phyloP scores from a whole-genome alignment of 2,888 invertebrate genomes.

The Lithodes maja region DNA sequence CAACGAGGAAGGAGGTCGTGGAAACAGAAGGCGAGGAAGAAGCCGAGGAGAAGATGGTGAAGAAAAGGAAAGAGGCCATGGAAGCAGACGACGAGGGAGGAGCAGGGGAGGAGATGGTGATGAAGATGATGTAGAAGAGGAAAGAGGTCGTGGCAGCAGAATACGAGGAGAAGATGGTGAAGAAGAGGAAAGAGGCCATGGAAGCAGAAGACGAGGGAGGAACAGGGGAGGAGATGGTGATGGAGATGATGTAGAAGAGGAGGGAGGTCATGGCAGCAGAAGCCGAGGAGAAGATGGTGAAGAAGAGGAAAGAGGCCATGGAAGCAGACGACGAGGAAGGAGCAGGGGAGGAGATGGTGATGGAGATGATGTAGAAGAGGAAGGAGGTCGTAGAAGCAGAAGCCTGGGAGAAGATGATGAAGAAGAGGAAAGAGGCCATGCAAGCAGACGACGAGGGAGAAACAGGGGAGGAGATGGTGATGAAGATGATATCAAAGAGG shows the following conservation, averaged over 20 bases:
- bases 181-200: conserved; percentile 8
- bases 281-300: not conserved
- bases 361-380: not conserved
- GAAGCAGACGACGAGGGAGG: not conserved
- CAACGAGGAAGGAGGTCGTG: not conserved
- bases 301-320: conserved; percentile 8
- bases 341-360: not conserved
- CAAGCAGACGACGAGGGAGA: not conserved
- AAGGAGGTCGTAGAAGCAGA: too few species aligned
- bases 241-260: not conserved
- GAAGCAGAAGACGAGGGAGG: not conserved
- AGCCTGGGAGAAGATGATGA: not conserved
- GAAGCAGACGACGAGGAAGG: not conserved
- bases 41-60: not conserved
- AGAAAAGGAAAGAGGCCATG: conserved; percentile 7
- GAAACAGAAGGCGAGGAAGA: too few species aligned
- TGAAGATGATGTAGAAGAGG: not conserved
- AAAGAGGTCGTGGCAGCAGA: too few species aligned
- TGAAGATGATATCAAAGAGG: not conserved
- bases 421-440: conserved; percentile 8
- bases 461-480: not conserved
- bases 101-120: not conserved
- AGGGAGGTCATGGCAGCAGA: too few species aligned
- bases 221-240: not conserved
- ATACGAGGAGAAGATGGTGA: not conserved